Evolutionary conservation across 64 coral and sea anemone genomes (phyloP).

Genomic region (Montipora cactus): DNA sequence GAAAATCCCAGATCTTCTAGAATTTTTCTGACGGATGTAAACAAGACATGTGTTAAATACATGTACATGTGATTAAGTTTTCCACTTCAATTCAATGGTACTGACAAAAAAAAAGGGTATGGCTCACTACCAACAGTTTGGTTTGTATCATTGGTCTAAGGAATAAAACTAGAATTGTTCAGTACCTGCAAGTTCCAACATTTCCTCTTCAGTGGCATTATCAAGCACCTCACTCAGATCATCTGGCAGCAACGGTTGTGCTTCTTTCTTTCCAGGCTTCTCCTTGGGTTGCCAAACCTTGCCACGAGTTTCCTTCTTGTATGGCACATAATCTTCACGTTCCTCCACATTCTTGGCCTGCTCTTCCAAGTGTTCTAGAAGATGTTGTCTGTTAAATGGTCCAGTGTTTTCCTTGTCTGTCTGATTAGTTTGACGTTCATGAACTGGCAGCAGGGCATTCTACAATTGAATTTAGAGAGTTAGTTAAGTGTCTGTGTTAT

Average conservation of each 20-base stretch:
- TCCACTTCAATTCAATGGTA: too few relatives aligned
- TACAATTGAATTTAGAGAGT: conserved; percentile 2
- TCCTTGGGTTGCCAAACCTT: conserved; percentile 92
- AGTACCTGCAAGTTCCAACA: conserved; percentile 91
- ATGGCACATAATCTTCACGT: conserved; percentile 86
- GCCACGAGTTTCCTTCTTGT: conserved; percentile 97
- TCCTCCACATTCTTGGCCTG: conserved; percentile 84
- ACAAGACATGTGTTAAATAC: too few relatives aligned
- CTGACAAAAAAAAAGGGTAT: too few relatives aligned
- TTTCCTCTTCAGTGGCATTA: conserved; percentile 90
- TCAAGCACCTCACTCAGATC: conserved; percentile 93
- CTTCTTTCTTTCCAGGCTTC: conserved; percentile 53
- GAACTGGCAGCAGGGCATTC: conserved; percentile 85
- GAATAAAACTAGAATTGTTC: too few relatives aligned
- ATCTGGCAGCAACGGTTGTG: conserved; percentile 81
- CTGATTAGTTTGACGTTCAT: conserved; percentile 79
- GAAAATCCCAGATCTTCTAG: too few relatives aligned
- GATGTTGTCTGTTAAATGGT: conserved; percentile 81
- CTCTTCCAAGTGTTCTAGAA: conserved; percentile 86
- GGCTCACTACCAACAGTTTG: too few relatives aligned
- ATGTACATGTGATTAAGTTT: too few relatives aligned
- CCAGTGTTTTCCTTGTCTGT: conserved; percentile 82
- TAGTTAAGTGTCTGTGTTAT: too few relatives aligned
- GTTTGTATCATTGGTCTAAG: too few relatives aligned
- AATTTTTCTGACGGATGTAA: too few relatives aligned